Base-by-base conservation (phyloP, 2,888 invertebrate genomes). In the Subacronicta megacephala region DNA sequence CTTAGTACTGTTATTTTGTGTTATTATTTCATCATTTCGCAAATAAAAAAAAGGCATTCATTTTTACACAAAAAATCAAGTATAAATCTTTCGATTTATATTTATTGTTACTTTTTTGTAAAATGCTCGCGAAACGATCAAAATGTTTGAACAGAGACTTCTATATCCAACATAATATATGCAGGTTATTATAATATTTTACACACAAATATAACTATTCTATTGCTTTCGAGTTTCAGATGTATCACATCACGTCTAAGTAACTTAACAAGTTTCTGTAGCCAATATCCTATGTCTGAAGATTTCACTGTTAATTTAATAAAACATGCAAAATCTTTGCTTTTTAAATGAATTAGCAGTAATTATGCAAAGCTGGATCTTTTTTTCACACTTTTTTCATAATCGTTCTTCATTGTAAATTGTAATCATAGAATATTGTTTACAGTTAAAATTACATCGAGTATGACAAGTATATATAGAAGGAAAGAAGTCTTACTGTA, bases 141-240 rank as follows among this genome's bases (percentile, higher is more conserved):
- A 61, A 57, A 46, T 10, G 7, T 54, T 37, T 26, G 41, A 62
- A 62, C 51, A 59, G 45, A 31, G 18, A 40, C 44, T 20, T 50
- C 10, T 61, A 41, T 59, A 64, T 47, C 47, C 65, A 72, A 76
- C 61, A 46, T 26, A 40, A 26, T 43, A 50, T 13, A 54, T 31
- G n/a, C n/a, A 31, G 5, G 64, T 66, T 53, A 53, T 46, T 51
- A 40, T 58, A 41, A n/a, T n/a, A n/a, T n/a, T n/a, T n/a, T 46
- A 55, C 60, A 78, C 69, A 71, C 68, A 75, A 77, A 75, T 72
- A 72, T 79, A 73, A 75, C 75, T 75, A 80, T 58, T 66, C 81
- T 84, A 87, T 86, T 87, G 85, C 82, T 85, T 82, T 77, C 74
- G 63, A 72, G 59, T 81, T 80, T 75, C 74, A 62, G 61, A 44